Evolutionary conservation across 2,113 vertebrate genomes (phyloP), one percentile per base, ranked within the genome.

Genomic region (Cephalopterus ornatus): DNA sequence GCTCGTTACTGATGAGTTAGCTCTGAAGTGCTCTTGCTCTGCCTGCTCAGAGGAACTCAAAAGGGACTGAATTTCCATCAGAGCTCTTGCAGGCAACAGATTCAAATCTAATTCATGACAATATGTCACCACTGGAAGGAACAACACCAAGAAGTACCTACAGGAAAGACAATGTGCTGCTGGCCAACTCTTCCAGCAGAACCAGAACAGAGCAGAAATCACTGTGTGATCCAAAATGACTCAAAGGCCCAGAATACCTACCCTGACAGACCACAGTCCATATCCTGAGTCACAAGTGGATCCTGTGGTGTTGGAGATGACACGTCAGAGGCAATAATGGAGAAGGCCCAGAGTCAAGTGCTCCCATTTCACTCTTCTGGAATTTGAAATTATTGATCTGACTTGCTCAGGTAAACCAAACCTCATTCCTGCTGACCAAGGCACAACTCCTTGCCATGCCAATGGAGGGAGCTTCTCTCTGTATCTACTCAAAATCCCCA

Each of bases 181-280:
- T 62, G 63, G 27, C 5, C 33, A 89, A 37, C 46, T 55, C 62
- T 82, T 88, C 26, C 30, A 92, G 58, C 5, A 66, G 35, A 70
- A 42, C 14, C 19, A 77, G 33, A 79, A 49, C 14, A 53, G 12
- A 71, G 12, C 16, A 75, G 30, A 95, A 88, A 78, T 67, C 18
- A n/a, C 17, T 61, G 13, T 9, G 16, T 47, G 39, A 35, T 22
- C 28, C 58, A 30, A 42, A 89, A 75, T 46, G 2, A 67, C 33
- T 42, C 12, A 56, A 50, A 83, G 17, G 15, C 7, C 23, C 44
- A 63, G 44, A 66, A 61, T 18, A 80, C 27, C 35, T 86, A 41
- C 18, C 16, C 9, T 2, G 2, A 52, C 13, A 78, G 65, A 89
- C 13, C 13, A 35, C 0, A 0, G 5, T 27, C 33, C 66, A 68